Base-by-base conservation (phyloP, 2,888 invertebrate genomes). In the Stenoptilia bipunctidactyla region DNA sequence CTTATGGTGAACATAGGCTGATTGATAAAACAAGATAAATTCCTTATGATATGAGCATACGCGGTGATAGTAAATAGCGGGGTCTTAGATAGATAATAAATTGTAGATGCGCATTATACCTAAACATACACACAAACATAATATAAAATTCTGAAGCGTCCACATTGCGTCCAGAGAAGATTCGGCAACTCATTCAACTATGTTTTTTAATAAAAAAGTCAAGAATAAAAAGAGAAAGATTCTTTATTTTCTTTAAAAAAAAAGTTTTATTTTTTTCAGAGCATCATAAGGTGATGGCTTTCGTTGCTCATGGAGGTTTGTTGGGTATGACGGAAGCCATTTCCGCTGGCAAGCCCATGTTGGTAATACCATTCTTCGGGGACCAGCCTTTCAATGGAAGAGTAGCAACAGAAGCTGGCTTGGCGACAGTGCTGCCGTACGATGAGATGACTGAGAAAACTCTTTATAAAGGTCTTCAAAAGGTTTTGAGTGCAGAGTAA, bases 331-430 rank as follows among this genome's bases (percentile, higher is more conserved):
- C 86, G 0, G 89, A 89, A 49, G 87, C 87, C 1, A 80, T 88
- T 10, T 80, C 87, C 6, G 85, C 85, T 1, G 89, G 88, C 1
- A 88, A 87, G 40, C 89, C 89, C 3, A 85, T 87, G 66, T 55
- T 89, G 38, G 77, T 87, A 30, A 79, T 89, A 46, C 89, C 89
- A 0, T 87, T 88, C 67, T 88, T 85, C 52, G 89, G 87, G 13
- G 89, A 89, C 61, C 89, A 89, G 62, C 79, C 80, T 9, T 60
- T 74, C 30, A 89, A 89, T 51, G 87, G 85, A 0, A 79, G 74
- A 1, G 77, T 85, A 4, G 74, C 87, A 0, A 66, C 75, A 39
- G 72, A 72, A 1, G 73, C 70, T 1, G 88, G 87, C 2, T 72
- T 86, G 1, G 88, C 85, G 1, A 73, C 74, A 42, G 62, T 80